These are phyloP conservation scores for Zenarchopterus dispar DNA, from an alignment of 2,797 vertebrate genomes.

Conservation along the genomic window DNA sequence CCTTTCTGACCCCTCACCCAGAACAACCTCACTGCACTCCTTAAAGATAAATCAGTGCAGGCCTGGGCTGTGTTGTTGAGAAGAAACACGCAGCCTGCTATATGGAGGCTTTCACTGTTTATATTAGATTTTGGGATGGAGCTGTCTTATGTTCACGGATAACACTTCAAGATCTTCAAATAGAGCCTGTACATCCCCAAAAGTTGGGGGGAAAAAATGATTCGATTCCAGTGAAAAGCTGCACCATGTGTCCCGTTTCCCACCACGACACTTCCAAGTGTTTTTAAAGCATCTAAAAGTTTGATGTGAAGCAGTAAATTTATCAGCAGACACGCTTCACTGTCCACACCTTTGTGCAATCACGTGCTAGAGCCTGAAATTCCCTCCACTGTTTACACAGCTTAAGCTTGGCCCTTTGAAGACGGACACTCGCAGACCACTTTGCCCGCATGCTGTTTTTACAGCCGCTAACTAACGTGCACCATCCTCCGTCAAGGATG, in stretches of 20 bases:
- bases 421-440: slow-evolving; percentile 29
- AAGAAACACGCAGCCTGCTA: slow-evolving; percentile 49
- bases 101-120: slow-evolving; percentile 47
- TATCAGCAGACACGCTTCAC: slow-evolving; percentile 22
- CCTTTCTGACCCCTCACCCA: slow-evolving; percentile 67
- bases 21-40: slow-evolving; percentile 54
- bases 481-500: slow-evolving; percentile 51
- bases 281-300: slow-evolving; percentile 1
- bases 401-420: slow-evolving; percentile 49
- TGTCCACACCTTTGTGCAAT: slow-evolving; percentile 29
- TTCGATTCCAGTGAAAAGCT: no score
- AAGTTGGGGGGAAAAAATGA: no score
- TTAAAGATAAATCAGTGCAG: slow-evolving; percentile 69
- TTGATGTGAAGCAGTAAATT: slow-evolving; percentile 22
- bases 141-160: slow-evolving; percentile 17
- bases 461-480: slow-evolving; percentile 32
- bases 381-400: slow-evolving; percentile 48
- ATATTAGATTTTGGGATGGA: slow-evolving; percentile 48
- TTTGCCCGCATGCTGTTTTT: slow-evolving; percentile 49
- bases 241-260: no score
- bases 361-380: slow-evolving; percentile 37
- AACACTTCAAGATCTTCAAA: slow-evolving; percentile 21
- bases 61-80: slow-evolving; percentile 71
- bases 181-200: not conserved
- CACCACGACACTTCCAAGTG: no score